Evolutionary conservation across 1,140 invertebrate species (phyloP), one percentile per base, ranked within the genome.

Genomic region (Papilio polytes): DNA sequence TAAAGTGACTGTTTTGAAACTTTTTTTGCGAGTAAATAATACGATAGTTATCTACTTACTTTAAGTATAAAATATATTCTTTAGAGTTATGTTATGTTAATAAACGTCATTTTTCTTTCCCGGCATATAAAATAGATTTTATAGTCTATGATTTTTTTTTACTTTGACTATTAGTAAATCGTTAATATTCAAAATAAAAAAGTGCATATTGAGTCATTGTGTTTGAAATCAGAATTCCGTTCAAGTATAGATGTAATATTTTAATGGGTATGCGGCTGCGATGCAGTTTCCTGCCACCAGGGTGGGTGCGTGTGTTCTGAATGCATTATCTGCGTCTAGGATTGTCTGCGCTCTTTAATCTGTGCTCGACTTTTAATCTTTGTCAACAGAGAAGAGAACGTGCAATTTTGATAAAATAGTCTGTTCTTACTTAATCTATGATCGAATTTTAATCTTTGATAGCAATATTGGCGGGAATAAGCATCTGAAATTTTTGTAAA

Each of bases 271-370:
- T 72, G n/a, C 76, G 41, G n/a, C 78, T 74, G 20, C 80, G 81
- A 77, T 80, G 76, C 76, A 53, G 83, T 81, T 85, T 85, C 84
- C 84, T 85, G 84, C 84, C 80, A 31, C 22, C 73, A 79, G 81
- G 80, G 81, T 77, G 82, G 81, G 74, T 26, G 82, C 73, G 77
- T 81, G 84, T 82, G 80, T n/a, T 36, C n/a, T 77, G 83, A 84
- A 84, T 84, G 44, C 74, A 31, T 76, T 76, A 76, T 74, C 18
- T 20, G 44, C 36, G 31, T 18, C 70, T 73, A 41, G 36, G 20
- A 76, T 53, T 31, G 44, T 76, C 74, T 76, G 46, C 20, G 46
- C 20, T 51, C 10, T 53, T 76, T 76, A 76, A 76, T 76, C 74
- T 76, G 22, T 80, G 66, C 18, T 70, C 46, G 46, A 44, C 3